Evolutionary conservation across 2,113 vertebrate species (phyloP), one percentile per base, ranked within the genome.

Genomic region (Nyctibius bracteatus): DNA sequence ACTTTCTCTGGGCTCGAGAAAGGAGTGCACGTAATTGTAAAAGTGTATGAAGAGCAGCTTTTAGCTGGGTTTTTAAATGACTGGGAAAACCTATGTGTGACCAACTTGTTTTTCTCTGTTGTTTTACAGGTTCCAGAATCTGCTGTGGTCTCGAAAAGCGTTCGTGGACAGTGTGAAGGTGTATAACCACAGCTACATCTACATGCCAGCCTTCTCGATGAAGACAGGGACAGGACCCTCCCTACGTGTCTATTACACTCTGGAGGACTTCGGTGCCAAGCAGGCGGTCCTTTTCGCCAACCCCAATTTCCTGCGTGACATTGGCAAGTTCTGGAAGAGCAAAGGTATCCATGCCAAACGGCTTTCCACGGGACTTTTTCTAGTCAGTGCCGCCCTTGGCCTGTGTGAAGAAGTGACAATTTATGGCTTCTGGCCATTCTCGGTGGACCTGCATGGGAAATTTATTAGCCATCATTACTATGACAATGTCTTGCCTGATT

Each of bases 141-240:
- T 99, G 21, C 97, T 99, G 35, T 99, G 99, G 99, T 99, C 99
- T 17, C 98, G 99, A 37, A 99, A 99, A 91, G 94, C 98, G 0
- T 99, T 99, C 84, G 99, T 99, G 93, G 99, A 99, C 62, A 99
- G 97, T 2, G 98, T 99, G 98, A 99, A 99, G 96, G 98, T 98
- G 13, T 99, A 99, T 41, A 99, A 99, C 88, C 98, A 98, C 65
- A 99, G 99, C 97, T 99, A 98, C 94, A 98, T 99, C 95, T 99
- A 99, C 96, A 99, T 99, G 99, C 99, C 99, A 10, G 99, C 99
- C 6, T 99, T 99, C 97, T 99, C 99, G 13, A 99, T 99, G 99
- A 99, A 98, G 90, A 98, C 98, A 0, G 99, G 99, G 37, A 99
- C 99, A 0, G 99, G 99, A 25, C 99, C 98, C 2, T 99, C 99